A percentile compares a stretch with the other conserved stretches of the same genome.
These are phyloP conservation scores for Sorex fumeus DNA, from an alignment of 2,113 vertebrate genomes.

Conservation along the genomic window DNA sequence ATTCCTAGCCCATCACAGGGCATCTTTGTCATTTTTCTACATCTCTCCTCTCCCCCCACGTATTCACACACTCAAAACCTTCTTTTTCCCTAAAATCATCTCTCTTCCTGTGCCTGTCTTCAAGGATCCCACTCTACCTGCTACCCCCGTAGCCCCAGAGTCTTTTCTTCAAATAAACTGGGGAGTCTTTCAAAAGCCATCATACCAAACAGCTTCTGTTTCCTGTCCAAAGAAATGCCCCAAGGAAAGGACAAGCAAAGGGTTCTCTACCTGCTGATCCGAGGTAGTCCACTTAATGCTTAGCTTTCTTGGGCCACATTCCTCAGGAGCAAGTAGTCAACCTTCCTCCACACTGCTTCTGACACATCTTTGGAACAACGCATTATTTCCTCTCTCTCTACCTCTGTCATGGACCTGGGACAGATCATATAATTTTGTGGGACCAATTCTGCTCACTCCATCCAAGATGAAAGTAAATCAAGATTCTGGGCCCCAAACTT, in stretches of 20 bases:
- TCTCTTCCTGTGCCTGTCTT: background rate
- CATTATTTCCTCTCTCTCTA: background rate
- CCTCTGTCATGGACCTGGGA: background rate
- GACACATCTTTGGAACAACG: background rate
- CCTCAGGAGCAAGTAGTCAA: too few species aligned
- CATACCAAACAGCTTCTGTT: slow-evolving; percentile 70
- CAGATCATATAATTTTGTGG: too few species aligned
- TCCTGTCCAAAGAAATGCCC: slow-evolving; percentile 64
- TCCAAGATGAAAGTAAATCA: background rate
- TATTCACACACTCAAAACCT: background rate
- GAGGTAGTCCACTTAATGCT: background rate
- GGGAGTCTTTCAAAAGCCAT: slow-evolving; percentile 69
- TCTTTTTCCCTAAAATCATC: background rate
- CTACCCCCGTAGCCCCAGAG: background rate
- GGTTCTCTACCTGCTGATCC: slow-evolving; percentile 16
- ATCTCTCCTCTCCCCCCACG: background rate
- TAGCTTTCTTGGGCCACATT: background rate
- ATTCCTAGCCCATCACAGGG: background rate
- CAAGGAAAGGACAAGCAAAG: slow-evolving; percentile 57
- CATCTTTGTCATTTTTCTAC: background rate
- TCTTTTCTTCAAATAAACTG: slow-evolving; percentile 62
- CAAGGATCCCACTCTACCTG: background rate
- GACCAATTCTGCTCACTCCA: too few species aligned
- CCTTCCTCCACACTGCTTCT: background rate
- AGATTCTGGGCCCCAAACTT: background rate